Evolutionary conservation across 2,113 vertebrate genomes (phyloP).

Genomic region (Phycodurus eques): DNA sequence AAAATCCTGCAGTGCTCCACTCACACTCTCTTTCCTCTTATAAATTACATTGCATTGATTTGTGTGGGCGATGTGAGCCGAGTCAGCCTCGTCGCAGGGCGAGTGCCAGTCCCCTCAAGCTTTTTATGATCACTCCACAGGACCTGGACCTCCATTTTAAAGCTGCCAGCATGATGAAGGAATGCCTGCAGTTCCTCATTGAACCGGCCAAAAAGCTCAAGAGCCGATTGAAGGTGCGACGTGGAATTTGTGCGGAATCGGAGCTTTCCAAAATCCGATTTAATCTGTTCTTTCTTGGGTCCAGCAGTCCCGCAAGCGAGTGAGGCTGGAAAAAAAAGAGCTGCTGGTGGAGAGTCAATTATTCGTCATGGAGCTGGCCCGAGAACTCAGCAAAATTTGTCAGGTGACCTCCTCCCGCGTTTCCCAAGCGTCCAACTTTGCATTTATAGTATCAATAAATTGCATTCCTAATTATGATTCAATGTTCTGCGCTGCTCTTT

Average conservation of each 20-base stretch:
- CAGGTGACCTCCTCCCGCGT: slow-evolving; percentile 47
- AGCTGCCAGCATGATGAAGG: slow-evolving; percentile 73
- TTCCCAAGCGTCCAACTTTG: neutral
- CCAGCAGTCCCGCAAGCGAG: slow-evolving; percentile 70
- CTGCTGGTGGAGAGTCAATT: slow-evolving; percentile 72
- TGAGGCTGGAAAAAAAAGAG: slow-evolving; percentile 66
- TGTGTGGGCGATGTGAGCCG: slow-evolving; percentile 22
- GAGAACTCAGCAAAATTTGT: slow-evolving; percentile 73
- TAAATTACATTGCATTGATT: slow-evolving; percentile 50
- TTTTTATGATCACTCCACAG: slow-evolving; percentile 49
- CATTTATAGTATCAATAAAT: neutral
- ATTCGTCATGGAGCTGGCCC: slow-evolving; percentile 75
- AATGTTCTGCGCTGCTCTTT: neutral
- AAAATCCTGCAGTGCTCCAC: slow-evolving; percentile 55
- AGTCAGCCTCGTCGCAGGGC: slow-evolving; percentile 41
- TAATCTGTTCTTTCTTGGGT: neutral
- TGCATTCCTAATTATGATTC: neutral
- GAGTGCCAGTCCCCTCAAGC: slow-evolving; percentile 50
- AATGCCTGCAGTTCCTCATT: slow-evolving; percentile 76
- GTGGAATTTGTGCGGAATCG: neutral
- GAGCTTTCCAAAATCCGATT: neutral
- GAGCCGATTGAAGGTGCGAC: slow-evolving; percentile 68
- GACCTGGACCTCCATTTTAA: slow-evolving; percentile 31
- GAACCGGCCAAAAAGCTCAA: slow-evolving; percentile 77
- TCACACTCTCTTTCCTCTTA: slow-evolving; percentile 21